phyloP scores from a whole-genome alignment of 2,797 vertebrate genomes.

The Myripristis jacobus region DNA sequence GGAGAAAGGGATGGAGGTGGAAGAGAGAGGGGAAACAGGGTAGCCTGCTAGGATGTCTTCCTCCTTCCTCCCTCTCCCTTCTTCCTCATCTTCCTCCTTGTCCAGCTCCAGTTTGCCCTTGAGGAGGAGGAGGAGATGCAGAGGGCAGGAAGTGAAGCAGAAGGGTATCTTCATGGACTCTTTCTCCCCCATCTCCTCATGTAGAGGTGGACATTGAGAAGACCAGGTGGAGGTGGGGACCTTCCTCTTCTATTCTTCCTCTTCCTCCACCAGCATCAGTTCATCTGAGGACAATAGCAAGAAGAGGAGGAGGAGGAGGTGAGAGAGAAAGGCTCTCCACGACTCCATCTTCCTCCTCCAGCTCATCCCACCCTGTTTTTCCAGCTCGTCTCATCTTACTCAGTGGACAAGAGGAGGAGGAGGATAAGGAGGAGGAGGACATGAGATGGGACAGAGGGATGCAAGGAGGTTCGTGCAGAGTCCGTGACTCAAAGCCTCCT shows the following conservation, averaged over 20 bases:
- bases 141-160: too few relatives aligned
- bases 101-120: background rate
- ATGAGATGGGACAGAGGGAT: constrained; percentile 25
- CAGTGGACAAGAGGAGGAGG: constrained; percentile 41
- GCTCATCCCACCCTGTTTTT: background rate
- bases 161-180: too few relatives aligned
- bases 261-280: background rate
- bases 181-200: too few relatives aligned
- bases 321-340: too few relatives aligned
- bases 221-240: too few relatives aligned
- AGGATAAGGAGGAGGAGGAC: constrained; percentile 22
- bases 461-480: background rate
- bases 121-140: constrained; percentile 34
- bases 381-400: constrained; percentile 4
- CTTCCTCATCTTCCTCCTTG: constrained; percentile 10
- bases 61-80: constrained; percentile 12
- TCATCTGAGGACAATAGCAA: background rate
- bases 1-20: background rate
- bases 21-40: background rate
- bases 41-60: too few relatives aligned
- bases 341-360: background rate
- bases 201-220: background rate
- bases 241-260: background rate
- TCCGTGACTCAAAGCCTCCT: constrained; percentile 30
- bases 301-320: background rate